Evolutionary conservation across 2,888 invertebrate species (phyloP).

Genomic region (Napeogenes inachia): DNA sequence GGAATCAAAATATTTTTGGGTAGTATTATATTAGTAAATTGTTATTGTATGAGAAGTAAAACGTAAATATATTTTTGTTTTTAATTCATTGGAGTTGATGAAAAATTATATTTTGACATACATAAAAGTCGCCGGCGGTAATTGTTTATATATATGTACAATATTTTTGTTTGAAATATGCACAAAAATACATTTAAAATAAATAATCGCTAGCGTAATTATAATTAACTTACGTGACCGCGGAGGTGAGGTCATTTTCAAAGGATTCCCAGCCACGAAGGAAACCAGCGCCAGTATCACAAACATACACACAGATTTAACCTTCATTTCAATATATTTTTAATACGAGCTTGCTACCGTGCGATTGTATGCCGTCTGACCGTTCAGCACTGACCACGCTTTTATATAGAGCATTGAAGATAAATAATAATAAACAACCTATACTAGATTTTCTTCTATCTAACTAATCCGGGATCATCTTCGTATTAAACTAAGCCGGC

Average conservation of each 20-base stretch:
- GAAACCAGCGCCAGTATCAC: constrained; percentile 37
- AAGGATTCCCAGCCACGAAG: constrained; percentile 38
- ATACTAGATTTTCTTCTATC: constrained; percentile 15
- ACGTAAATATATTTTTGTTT: too few relatives aligned
- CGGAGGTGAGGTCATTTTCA: constrained; percentile 28
- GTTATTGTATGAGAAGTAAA: too few relatives aligned
- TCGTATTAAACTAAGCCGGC: constrained; percentile 4
- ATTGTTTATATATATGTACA: too few relatives aligned
- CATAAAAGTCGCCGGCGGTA: too few relatives aligned
- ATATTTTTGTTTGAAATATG: too few relatives aligned
- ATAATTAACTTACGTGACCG: constrained; percentile 37
- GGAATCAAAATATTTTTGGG: too few relatives aligned
- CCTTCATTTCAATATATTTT: constrained; percentile 36
- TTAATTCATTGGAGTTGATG: too few relatives aligned
- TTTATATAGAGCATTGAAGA: constrained; percentile 27
- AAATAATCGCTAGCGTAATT: not conserved
- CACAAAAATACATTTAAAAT: not conserved
- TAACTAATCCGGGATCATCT: not conserved
- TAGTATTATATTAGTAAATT: too few relatives aligned
- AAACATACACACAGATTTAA: constrained; percentile 43
- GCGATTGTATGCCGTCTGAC: constrained; percentile 20
- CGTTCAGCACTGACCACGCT: constrained; percentile 10
- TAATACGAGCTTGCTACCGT: constrained; percentile 8
- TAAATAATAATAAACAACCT: constrained; percentile 20
- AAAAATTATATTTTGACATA: too few relatives aligned